phyloP scores from a whole-genome alignment of 1,140 invertebrate species.

The Grapholita molesta region DNA sequence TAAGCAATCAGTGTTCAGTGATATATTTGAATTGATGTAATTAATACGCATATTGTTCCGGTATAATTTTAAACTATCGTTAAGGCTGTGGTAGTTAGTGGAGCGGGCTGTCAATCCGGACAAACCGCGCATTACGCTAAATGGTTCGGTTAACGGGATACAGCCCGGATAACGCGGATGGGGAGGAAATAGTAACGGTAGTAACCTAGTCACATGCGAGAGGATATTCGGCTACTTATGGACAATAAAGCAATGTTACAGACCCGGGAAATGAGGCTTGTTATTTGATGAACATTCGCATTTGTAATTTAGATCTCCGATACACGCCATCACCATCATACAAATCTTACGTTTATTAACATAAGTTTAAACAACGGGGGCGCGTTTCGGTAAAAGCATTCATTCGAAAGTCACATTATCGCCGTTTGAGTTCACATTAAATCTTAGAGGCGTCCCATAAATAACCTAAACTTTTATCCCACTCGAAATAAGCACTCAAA shows the following conservation, averaged over 20 bases:
- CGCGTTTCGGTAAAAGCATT: conserved; percentile 53
- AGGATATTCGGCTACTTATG: conserved; percentile 59
- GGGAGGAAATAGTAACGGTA: conserved; percentile 59
- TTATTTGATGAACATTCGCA: conserved; percentile 36
- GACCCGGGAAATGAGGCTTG: conserved; percentile 50
- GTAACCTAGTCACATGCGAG: conserved; percentile 33
- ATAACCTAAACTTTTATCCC: conserved; percentile 77
- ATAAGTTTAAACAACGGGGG: conserved; percentile 7
- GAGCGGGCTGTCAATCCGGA: conserved; percentile 56
- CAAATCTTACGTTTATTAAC: conserved; percentile 1
- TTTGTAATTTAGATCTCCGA: conserved; percentile 16
- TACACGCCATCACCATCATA: conserved; percentile 2
- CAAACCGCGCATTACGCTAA: conserved; percentile 71
- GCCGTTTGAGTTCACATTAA: conserved; percentile 77
- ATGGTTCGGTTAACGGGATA: conserved; percentile 65
- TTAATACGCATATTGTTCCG: conserved; percentile 6
- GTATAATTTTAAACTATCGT: conserved; percentile 47
- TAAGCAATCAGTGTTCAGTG: not conserved
- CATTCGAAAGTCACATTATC: conserved; percentile 68
- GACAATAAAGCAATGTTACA: conserved; percentile 67
- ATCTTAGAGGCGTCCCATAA: conserved; percentile 72
- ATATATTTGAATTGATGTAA: not conserved
- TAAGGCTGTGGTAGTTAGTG: conserved; percentile 31
- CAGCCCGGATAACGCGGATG: conserved; percentile 42
- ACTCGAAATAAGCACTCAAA: conserved; percentile 77